These are phyloP conservation scores for Triplophysa siluroides DNA, from an alignment of 2,113 vertebrate genomes.

Conservation along the genomic window DNA sequence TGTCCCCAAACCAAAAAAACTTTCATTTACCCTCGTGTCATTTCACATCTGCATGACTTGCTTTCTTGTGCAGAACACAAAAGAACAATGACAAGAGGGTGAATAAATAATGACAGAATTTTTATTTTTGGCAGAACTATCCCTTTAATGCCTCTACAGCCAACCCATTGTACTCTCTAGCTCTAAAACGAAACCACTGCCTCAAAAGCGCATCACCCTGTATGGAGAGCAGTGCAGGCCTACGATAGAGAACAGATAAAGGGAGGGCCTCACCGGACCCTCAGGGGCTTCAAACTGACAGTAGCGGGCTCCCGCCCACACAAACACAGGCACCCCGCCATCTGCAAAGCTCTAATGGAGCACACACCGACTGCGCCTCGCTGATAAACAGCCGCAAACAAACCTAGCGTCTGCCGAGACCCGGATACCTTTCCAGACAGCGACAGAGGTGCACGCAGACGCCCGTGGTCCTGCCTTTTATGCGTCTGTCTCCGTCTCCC, in stretches of 20 bases:
- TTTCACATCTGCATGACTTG: too few species aligned
- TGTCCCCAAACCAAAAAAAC: too few species aligned
- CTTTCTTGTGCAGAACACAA: too few species aligned
- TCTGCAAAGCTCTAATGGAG: conserved; percentile 29
- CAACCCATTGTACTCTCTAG: not conserved
- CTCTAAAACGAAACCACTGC: not conserved
- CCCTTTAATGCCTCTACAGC: not conserved
- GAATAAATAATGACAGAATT: not conserved
- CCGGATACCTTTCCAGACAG: conserved; percentile 52
- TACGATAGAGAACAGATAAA: conserved; percentile 34
- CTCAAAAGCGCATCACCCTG: not conserved
- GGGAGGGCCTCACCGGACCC: conserved; percentile 13
- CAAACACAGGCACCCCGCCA: conserved; percentile 38
- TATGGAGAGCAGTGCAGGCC: conserved; percentile 11
- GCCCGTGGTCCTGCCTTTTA: conserved; percentile 53
- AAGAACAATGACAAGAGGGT: too few species aligned
- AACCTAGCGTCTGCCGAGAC: conserved; percentile 49
- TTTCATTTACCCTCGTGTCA: too few species aligned
- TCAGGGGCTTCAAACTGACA: conserved; percentile 1
- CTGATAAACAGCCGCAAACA: conserved; percentile 68
- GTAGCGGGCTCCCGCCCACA: not conserved
- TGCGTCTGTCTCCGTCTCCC: conserved; percentile 57
- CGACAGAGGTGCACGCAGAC: conserved; percentile 32
- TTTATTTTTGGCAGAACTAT: too few species aligned
- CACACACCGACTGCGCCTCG: conserved; percentile 57